Base-by-base conservation (phyloP, 1,140 invertebrate species). In the Pseudomyrmex concolor region DNA sequence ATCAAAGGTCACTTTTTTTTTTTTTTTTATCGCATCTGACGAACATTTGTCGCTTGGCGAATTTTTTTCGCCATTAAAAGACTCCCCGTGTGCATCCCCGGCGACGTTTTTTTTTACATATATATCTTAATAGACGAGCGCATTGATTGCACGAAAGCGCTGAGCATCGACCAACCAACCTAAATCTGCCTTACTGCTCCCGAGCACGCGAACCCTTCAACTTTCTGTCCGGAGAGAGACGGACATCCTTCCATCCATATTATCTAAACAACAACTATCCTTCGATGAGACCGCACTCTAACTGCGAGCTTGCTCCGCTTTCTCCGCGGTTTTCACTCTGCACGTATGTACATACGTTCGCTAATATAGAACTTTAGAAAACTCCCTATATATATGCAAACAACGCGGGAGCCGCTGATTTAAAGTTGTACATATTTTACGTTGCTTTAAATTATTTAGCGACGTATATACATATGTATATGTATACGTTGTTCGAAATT, bases 131-230 rank as follows among this genome's bases (percentile, higher is more conserved):
- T 90, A 88, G 85, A 91, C 88, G 85, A 86, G 83, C 59, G 76
- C 84, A 91, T 92, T 83, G 91, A 92, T 89, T 85, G 67, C 72
- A 60, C 66, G 78, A 83, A 86, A 82, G 59, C 84, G 78, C 60
- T 86, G 85, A 91, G 85, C 86, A 92, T 90, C 85, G 89, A 86
- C 85, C 84, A 89, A 82, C 88, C 89, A 92, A 91, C 90, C 89
- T 88, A 92, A 91, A 92, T 91, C 87, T 88, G 76, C 83, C 74
- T 91, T 72, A 92, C 81, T 90, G 86, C 87, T 71, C 62, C 66
- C 22, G 45, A 84, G 76, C 91, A 92, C 90, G 89, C 90, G 54
- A 89, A 89, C 63, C 84, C 82, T 91, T 86, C 78, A 87, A 70
- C 88, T 50, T 83, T 72, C 68, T 54, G 59, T 51, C 62, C 34